Evolutionary conservation across 2,888 invertebrate genomes (phyloP).

Genomic region (Adineta ricciae): DNA sequence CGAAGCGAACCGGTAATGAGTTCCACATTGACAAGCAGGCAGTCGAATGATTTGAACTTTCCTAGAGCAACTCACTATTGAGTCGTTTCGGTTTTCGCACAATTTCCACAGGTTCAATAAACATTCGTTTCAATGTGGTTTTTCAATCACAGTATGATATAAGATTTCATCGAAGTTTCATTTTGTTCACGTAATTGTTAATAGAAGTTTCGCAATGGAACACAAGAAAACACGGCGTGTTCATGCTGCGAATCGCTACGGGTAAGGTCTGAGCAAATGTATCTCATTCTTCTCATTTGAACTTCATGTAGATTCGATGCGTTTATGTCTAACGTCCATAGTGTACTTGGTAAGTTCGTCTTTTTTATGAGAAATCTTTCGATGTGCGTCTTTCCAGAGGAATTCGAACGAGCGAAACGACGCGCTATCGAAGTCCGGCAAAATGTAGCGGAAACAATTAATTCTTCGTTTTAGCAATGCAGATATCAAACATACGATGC

Average conservation of each 20-base stretch:
- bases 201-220: not conserved
- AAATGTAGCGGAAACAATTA: not conserved
- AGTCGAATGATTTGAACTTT: not conserved
- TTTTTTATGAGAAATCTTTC: not conserved
- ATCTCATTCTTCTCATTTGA: too few species aligned
- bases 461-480: not conserved
- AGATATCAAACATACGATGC: too few species aligned
- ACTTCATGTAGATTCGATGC: not conserved
- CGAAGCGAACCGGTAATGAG: not conserved
- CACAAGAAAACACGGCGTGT: not conserved
- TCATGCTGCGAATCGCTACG: not conserved
- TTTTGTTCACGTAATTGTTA: not conserved
- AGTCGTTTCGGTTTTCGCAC: slow-evolving; percentile 32
- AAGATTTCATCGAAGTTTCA: not conserved
- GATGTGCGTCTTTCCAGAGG: not conserved
- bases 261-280: not conserved
- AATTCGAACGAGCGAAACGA: not conserved
- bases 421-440: not conserved
- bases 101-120: slow-evolving; percentile 26
- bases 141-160: slow-evolving; percentile 30
- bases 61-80: not conserved
- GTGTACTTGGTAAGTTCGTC: not conserved
- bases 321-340: not conserved
- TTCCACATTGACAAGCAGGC: not conserved
- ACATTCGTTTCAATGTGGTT: slow-evolving; percentile 24